A percentile compares a stretch with the other conserved stretches of the same genome.
Evolutionary conservation across 2,888 invertebrate species (phyloP).

Genomic region (Cephus sareptanus): DNA sequence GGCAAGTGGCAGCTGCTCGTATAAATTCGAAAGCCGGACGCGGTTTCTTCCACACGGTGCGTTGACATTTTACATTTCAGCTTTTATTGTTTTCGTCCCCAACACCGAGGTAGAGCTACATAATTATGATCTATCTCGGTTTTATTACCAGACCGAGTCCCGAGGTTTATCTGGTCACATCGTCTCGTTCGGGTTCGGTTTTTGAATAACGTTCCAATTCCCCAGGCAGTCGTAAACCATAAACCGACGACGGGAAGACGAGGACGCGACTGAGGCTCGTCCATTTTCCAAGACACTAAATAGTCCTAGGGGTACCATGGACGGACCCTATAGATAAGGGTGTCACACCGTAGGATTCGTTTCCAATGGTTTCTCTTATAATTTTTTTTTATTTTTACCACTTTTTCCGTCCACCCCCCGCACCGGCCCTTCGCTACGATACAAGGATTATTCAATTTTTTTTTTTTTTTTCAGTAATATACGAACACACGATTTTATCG

Average conservation of each 20-base stretch:
- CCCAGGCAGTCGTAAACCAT: slow-evolving; percentile 2
- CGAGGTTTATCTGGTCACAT: slow-evolving; percentile 4
- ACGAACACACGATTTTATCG: no score
- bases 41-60: slow-evolving; percentile 4
- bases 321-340: slow-evolving; percentile 26
- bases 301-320: slow-evolving; percentile 27
- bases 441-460: background rate
- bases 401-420: background rate
- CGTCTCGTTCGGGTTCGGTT: slow-evolving; percentile 8
- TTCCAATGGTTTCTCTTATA: slow-evolving; percentile 13
- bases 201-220: slow-evolving; percentile 9
- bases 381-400: background rate
- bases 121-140: slow-evolving; percentile 23
- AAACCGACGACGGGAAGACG: background rate
- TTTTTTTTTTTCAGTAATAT: no score
- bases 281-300: slow-evolving; percentile 20
- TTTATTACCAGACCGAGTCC: slow-evolving; percentile 4
- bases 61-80: slow-evolving; percentile 5
- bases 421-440: background rate
- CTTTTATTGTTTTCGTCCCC: slow-evolving; percentile 7
- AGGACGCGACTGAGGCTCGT: background rate
- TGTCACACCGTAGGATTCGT: slow-evolving; percentile 23
- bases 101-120: slow-evolving; percentile 10
- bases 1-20: slow-evolving; percentile 5
- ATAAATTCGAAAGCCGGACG: slow-evolving; percentile 6